These are phyloP conservation scores for Drosophila sordidula DNA, from an alignment of 2,888 invertebrate species.

Conservation along the genomic window DNA sequence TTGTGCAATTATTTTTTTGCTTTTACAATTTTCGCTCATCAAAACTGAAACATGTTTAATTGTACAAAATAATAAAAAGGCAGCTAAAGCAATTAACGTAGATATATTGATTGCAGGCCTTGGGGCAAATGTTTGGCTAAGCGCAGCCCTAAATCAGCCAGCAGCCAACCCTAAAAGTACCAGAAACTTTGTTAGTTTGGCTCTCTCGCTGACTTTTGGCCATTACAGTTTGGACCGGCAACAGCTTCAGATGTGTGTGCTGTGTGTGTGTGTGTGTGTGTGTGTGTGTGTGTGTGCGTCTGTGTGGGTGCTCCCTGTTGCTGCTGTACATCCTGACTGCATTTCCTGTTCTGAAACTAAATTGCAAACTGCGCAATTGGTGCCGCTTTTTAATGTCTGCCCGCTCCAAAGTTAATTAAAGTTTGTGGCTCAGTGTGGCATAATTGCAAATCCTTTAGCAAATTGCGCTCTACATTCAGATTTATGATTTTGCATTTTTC, in stretches of 20 bases:
- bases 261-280: neutral
- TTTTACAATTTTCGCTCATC: slow-evolving; percentile 17
- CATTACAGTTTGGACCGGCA: slow-evolving; percentile 38
- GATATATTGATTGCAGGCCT: slow-evolving; percentile 24
- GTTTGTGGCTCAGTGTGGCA: slow-evolving; percentile 10
- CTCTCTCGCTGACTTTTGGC: slow-evolving; percentile 2
- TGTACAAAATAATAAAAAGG: neutral
- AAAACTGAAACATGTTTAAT: slow-evolving; percentile 12
- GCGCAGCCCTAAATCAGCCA: neutral
- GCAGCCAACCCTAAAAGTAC: neutral
- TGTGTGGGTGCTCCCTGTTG: neutral
- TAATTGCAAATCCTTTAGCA: slow-evolving; percentile 11
- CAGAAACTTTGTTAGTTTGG: slow-evolving; percentile 14
- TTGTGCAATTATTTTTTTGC: neutral
- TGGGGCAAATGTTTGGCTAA: slow-evolving; percentile 15
- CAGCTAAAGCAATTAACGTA: neutral
- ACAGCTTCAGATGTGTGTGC: slow-evolving; percentile 30
- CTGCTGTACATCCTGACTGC: slow-evolving; percentile 13
- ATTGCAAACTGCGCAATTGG: slow-evolving; percentile 18
- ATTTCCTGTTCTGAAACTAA: slow-evolving; percentile 21
- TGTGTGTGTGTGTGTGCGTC: neutral
- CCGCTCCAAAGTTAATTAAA: slow-evolving; percentile 9
- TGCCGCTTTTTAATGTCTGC: neutral
- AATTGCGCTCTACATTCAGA: slow-evolving; percentile 8
- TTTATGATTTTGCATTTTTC: slow-evolving; percentile 2